Evolutionary conservation across 2,888 invertebrate species (phyloP), one percentile per base, ranked within the genome.

Genomic region (Synanthedon andrenaeformis): DNA sequence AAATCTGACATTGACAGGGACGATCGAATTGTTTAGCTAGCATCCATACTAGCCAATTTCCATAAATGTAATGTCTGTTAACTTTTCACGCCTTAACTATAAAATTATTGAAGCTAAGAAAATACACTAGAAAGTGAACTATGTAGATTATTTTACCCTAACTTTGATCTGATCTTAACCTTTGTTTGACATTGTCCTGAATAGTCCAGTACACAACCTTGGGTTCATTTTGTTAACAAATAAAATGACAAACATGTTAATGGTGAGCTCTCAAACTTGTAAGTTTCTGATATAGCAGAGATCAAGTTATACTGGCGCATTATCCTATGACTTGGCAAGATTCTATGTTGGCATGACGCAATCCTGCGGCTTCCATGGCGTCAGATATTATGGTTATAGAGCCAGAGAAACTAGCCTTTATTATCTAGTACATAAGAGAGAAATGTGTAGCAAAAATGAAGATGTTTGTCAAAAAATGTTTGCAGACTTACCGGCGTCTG

Each of bases 401-500:
- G 4, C 8, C 49, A 19, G 14, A 17, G 12, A 49, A 49, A 49
- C 12, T 59, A 52, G 23, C 55, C 63, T 64, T 63, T 65, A 61
- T 55, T 49, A 41, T 14, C 54, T 17, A 52, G 41, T 49, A 23
- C 6, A 1, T 42, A 52, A 45, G 45, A 45, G n/a, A 45, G 6
- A 45, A 45, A 45, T 13, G n/a, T 6, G 6, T 13, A 6, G 45
- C 45, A 45, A 45, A 13, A 13, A 45, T 45, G 14, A 13, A 45
- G 45, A 51, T 59, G 58, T 65, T 66, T 57, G 62, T 56, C 14
- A 52, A 56, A 54, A n/a, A 58, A 57, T 62, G 63, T 68, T 65
- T 65, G 62, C 62, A 78, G 77, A 78, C 77, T 61, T 51, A 51
- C 55, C 49, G 77, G 67, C 75, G 74, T 62, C 65, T 56, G 52